These are phyloP conservation scores for Eristalis arbustorum DNA, from an alignment of 2,888 invertebrate genomes.

Conservation along the genomic window DNA sequence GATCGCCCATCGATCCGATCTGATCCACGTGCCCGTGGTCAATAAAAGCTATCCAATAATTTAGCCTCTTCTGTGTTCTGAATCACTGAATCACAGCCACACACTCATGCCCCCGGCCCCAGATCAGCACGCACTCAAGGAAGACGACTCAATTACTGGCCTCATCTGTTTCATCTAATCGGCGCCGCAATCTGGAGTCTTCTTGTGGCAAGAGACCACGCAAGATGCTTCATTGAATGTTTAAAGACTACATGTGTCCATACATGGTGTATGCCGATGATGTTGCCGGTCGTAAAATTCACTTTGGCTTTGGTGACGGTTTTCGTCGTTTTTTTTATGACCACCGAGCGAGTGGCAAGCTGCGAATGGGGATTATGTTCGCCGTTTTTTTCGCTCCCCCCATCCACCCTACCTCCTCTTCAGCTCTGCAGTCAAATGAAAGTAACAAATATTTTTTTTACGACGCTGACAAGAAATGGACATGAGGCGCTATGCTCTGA, in stretches of 20 bases:
- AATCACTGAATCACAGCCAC: too few relatives aligned
- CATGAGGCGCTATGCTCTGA: not conserved
- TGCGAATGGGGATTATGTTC: not conserved
- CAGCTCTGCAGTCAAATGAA: too few relatives aligned
- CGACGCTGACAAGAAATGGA: not conserved
- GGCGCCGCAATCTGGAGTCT: not conserved
- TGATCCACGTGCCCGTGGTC: not conserved
- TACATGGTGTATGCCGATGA: not conserved
- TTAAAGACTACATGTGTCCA: not conserved
- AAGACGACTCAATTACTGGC: not conserved
- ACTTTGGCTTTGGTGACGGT: not conserved
- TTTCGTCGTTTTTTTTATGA: not conserved
- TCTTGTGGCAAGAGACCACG: not conserved
- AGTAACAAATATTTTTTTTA: not conserved
- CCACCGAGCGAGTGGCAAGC: not conserved
- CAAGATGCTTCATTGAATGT: constrained; percentile 42
- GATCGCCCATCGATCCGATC: not conserved
- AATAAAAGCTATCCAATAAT: not conserved
- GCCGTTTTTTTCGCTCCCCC: not conserved
- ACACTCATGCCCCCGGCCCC: not conserved
- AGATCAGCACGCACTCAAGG: not conserved
- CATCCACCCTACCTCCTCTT: too few relatives aligned
- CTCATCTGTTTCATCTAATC: not conserved
- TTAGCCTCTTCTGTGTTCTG: not conserved
- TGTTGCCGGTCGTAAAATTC: not conserved